These are phyloP conservation scores for Zaprionus capensis DNA, from an alignment of 1,140 invertebrate species.

Conservation along the genomic window DNA sequence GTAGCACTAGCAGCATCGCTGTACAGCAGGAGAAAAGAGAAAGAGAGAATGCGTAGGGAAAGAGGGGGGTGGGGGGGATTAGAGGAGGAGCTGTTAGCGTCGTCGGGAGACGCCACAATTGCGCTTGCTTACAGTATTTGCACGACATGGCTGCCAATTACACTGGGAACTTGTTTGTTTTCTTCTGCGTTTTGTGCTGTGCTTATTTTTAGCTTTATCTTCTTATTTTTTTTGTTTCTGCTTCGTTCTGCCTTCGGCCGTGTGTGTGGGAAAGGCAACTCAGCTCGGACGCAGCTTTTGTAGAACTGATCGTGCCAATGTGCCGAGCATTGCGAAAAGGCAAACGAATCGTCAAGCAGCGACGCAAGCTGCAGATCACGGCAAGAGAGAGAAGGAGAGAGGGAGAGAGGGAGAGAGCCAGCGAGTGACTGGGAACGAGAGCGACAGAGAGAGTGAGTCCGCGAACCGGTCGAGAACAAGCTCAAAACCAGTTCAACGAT, in stretches of 20 bases:
- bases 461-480: slow-evolving; percentile 59
- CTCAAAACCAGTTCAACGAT: slow-evolving; percentile 19
- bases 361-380: slow-evolving; percentile 2
- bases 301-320: slow-evolving; percentile 65
- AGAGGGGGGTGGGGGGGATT: background rate
- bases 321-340: slow-evolving; percentile 17
- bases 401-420: background rate
- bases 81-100: background rate
- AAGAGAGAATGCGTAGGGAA: slow-evolving; percentile 6
- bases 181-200: slow-evolving; percentile 21
- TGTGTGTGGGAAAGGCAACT: slow-evolving; percentile 37
- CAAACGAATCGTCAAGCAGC: background rate
- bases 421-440: slow-evolving; percentile 4
- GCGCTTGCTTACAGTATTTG: slow-evolving; percentile 58
- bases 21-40: background rate
- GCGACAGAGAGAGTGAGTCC: slow-evolving; percentile 14
- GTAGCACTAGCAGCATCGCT: background rate
- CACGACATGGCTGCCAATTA: slow-evolving; percentile 59
- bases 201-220: background rate
- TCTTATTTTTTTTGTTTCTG: slow-evolving; percentile 2
- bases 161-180: slow-evolving; percentile 45
- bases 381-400: slow-evolving; percentile 15
- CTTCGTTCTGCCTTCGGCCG: slow-evolving; percentile 18
- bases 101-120: slow-evolving; percentile 3
- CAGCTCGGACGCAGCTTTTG: slow-evolving; percentile 64